A percentile compares a stretch with the other conserved stretches of the same genome.
phyloP scores from a whole-genome alignment of 2,113 vertebrate genomes.

The Centropus unirufus region DNA sequence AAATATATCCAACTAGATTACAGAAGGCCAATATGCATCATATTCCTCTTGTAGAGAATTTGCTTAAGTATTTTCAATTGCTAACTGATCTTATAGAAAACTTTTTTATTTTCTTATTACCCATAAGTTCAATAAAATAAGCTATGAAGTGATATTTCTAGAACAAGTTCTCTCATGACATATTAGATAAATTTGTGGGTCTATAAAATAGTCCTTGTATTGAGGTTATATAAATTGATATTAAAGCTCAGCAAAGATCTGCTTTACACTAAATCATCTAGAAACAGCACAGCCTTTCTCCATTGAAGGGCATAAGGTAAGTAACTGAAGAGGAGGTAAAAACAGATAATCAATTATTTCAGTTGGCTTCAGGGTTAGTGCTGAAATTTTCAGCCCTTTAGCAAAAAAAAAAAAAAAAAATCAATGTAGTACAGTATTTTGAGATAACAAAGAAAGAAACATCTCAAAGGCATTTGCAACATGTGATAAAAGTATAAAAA shows the following conservation, averaged over 20 bases:
- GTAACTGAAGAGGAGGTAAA: constrained; percentile 57
- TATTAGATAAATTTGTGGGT: not conserved
- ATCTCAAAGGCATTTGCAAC: constrained; percentile 30
- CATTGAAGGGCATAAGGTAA: constrained; percentile 41
- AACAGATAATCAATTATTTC: constrained; percentile 68
- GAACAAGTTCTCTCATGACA: not conserved
- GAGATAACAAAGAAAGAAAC: constrained; percentile 45
- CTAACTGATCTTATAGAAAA: not conserved
- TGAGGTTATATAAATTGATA: constrained; percentile 32
- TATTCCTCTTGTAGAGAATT: not conserved
- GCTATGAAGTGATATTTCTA: not conserved
- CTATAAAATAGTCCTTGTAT: constrained; percentile 7
- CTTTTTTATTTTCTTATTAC: not conserved
- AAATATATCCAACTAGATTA: not conserved
- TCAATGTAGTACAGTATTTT: constrained; percentile 40
- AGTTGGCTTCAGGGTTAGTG: constrained; percentile 38
- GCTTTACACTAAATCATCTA: constrained; percentile 28
- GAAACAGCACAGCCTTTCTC: constrained; percentile 41
- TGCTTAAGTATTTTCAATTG: not conserved
- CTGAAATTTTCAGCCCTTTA: constrained; percentile 40
- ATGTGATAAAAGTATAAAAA: not conserved
- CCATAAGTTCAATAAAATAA: not conserved
- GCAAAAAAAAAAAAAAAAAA: constrained; percentile 30
- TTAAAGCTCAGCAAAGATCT: constrained; percentile 18
- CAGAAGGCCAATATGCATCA: not conserved